These are phyloP conservation scores for Mystacides longicornis DNA, from an alignment of 2,888 invertebrate genomes.

Conservation along the genomic window DNA sequence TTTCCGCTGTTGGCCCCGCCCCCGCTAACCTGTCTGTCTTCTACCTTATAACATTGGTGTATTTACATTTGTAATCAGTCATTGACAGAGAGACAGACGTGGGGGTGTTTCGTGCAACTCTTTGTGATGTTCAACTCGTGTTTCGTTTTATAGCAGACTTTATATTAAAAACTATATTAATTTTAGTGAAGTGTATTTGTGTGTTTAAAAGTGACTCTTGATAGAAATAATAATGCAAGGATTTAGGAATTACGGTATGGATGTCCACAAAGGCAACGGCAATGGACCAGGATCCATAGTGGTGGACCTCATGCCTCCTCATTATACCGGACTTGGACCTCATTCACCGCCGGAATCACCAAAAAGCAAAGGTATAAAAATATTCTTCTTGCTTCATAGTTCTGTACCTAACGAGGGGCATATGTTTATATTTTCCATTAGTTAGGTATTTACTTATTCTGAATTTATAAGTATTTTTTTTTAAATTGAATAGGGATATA, in stretches of 20 bases:
- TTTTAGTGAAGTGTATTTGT: background rate
- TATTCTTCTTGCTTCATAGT: no score
- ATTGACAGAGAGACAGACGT: background rate
- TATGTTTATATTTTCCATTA: background rate
- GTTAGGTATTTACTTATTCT: background rate
- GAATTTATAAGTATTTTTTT: no score
- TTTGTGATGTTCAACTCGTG: background rate
- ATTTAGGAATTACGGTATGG: slow-evolving; percentile 38
- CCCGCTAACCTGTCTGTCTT: background rate
- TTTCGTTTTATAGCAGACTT: background rate
- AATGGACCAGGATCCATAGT: slow-evolving; percentile 44
- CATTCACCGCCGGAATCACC: slow-evolving; percentile 47
- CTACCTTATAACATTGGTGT: slow-evolving; percentile 1
- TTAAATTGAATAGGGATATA: no score
- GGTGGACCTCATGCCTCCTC: slow-evolving; percentile 52
- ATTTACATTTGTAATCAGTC: slow-evolving; percentile 8
- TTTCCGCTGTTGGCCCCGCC: slow-evolving; percentile 3
- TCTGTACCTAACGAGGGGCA: background rate
- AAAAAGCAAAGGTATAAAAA: slow-evolving; percentile 37
- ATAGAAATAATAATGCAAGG: slow-evolving; percentile 35
- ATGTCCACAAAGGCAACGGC: slow-evolving; percentile 28
- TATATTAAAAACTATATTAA: background rate
- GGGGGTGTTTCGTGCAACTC: background rate
- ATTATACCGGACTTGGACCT: slow-evolving; percentile 38
- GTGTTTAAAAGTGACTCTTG: background rate